Evolutionary conservation across 1,140 invertebrate species (phyloP), one percentile per base, ranked within the genome.

Genomic region (Ceratina australensis): DNA sequence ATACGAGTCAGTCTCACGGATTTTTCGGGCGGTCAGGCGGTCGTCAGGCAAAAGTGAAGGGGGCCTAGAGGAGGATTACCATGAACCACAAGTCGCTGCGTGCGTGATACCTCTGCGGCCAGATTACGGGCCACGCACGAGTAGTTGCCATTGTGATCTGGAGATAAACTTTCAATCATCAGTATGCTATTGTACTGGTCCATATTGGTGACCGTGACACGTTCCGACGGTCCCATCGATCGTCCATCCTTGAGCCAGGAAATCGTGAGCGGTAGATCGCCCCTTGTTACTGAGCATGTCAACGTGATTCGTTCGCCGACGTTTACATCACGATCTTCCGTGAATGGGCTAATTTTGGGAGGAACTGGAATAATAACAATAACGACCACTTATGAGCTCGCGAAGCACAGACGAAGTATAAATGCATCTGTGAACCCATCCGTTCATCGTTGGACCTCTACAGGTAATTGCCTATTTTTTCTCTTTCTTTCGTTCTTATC

Each of bases 161-260:
- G 95, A 87, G 95, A 95, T 82, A 97, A 94, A 89, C 94, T 95
- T 88, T 96, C 94, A 86, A 97, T 96, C 86, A 95, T 95, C 88
- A 97, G 94, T 88, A 96, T 95, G 93, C 94, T 95, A 93, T 95
- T 96, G 92, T 94, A 96, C 88, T 95, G 94, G 90, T 96, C 95
- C 90, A 95, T 94, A 92, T 95, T 95, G 82, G 94, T 95, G 84
- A 96, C 93, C 78, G 94, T 93, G 86, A 95, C 93, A 77, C 94
- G 93, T 78, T 94, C 93, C 24, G 92, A 93, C 47, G 93, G 93
- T 75, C 95, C 94, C 85, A 96, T 92, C 33, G 94, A 92, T 8
- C 94, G 93, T 65, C 94, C 94, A 86, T 97, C 95, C 92, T 96
- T 96, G 72, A 94, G 93, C 96, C 96, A 97, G 8, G 93, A 93